Evolutionary conservation across 2,888 invertebrate species (phyloP), one percentile per base, ranked within the genome.

Genomic region (Mythimna ferrago): DNA sequence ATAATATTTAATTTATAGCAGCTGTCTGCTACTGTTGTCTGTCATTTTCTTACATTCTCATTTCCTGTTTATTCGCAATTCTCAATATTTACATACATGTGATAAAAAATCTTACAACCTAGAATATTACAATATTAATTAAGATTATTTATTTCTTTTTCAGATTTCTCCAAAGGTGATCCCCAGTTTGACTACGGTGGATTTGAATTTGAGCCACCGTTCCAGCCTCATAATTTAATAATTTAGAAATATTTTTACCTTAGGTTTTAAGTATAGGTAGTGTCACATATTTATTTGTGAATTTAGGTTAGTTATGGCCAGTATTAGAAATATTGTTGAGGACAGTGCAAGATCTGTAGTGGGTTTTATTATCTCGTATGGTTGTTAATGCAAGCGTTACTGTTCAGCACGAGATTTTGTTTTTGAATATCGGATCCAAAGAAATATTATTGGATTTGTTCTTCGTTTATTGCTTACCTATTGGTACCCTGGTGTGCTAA

Each of bases 181-280:
- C 88, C 88, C 6, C 92, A 91, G 73, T 93, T 90, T 7, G 95
- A 94, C 57, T 95, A 94, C 82, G 94, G 94, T 38, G 91, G 90
- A 0, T 93, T 92, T 61, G 94, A 94, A 3, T 80, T 91, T 44
- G 92, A 93, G 16, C 93, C 90, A 51, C 91, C 90, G 1, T 92
- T 85, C 71, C 81, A 86, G 4, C 86, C 86, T 61, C 84, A 85
- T 26, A 87, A 87, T 63, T 72, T 77, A 72, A 78, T 72, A 83
- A 85, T 77, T 80, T 81, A 73, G 26, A 48, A 57, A 57, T 53
- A 38, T 56, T 41, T 48, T 14, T 69, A 69, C 32, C 26, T 7
- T 61, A 61, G 21, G 14, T 61, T 64, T 57, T 66, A 78, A 78
- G 63, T 16, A 57, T 38, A 48, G 6, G 48, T 48, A 82, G 58